Evolutionary conservation across 2,113 vertebrate species (phyloP), one percentile per base, ranked within the genome.

Genomic region (Corydoras sp.): DNA sequence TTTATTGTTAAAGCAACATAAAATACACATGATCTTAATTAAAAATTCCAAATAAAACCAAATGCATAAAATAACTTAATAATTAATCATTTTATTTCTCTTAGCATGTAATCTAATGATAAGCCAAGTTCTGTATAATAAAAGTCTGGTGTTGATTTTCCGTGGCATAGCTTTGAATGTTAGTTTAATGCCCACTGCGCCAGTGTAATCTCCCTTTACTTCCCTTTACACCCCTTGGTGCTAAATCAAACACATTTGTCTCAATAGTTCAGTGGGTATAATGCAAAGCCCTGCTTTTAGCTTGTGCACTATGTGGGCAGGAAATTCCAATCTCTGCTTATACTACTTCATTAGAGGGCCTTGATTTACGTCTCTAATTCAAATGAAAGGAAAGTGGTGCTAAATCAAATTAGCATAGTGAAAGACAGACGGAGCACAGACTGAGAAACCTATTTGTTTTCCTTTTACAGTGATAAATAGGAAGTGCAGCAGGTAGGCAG

Each of bases 401-500:
- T 73, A 62, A 73, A 77, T 76, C 66, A 76, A 73, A 81, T 73
- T 77, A 77, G 65, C 59, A 14, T 51, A 61, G 66, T 58, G 56
- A 68, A 63, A 62, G 62, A 68, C 62, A 76, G 58, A 59, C 14
- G 51, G 64, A 54, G 31, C 5, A 5, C 3, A 4, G 14, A 10
- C 29, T 10, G 14, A 1, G n/a, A n/a, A 51, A 50, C 24, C 53
- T 58, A 51, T 59, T 49, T 48, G 14, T 14, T n/a, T 29, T 50
- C 61, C 18, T 62, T 58, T 32, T 51, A 4, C 30, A 6, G 18
- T 49, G 4, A 32, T 14, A 54, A 74, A 43, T 43, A 43, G 35
- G 35, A 43, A 43, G 35, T 43, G 35, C 35, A 43, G 35, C 31
- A 53, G 30, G 61, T 29, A 48, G 12, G 49, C 15, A 14, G 15